phyloP scores from a whole-genome alignment of 30 jellyfish, hydroid and myxozoan species.

The Hydra vulgaris region DNA sequence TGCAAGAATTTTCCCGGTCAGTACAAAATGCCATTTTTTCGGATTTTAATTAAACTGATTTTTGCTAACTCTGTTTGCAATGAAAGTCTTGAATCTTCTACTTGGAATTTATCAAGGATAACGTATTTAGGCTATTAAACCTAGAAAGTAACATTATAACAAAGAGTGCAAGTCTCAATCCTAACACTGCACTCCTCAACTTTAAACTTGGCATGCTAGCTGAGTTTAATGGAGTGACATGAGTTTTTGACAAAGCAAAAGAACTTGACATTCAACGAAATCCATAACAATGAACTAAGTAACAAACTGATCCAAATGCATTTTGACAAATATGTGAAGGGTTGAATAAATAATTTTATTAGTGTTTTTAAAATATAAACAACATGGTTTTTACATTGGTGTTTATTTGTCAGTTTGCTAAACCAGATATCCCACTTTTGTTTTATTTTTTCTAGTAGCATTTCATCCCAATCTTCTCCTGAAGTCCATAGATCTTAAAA shows the following conservation, averaged over 20 bases:
- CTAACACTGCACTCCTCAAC: constrained; percentile 29
- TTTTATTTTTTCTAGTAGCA: too few relatives aligned
- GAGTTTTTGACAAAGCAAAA: constrained; percentile 24
- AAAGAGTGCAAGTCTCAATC: too few relatives aligned
- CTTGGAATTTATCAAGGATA: constrained; percentile 27
- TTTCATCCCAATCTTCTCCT: too few relatives aligned
- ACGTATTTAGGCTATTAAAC: constrained; percentile 2
- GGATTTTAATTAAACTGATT: neutral
- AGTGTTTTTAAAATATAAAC: neutral
- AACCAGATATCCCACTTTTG: neutral
- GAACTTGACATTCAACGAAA: constrained; percentile 5
- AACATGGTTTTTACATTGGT: constrained; percentile 13
- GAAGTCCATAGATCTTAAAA: too few relatives aligned
- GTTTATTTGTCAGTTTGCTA: neutral
- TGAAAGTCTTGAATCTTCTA: constrained; percentile 21
- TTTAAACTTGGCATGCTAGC: constrained; percentile 41
- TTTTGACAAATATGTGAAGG: constrained; percentile 14
- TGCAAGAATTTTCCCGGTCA: constrained; percentile 33
- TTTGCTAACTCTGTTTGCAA: constrained; percentile 25
- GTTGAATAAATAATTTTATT: neutral
- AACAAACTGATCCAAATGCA: constrained; percentile 3
- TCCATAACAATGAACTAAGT: too few relatives aligned
- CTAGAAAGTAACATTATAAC: neutral
- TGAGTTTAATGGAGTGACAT: too few relatives aligned
- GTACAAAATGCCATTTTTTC: constrained; percentile 20